Conservation (phyloP, 1,140 invertebrate species). For the Drosophila serrata region DNA sequence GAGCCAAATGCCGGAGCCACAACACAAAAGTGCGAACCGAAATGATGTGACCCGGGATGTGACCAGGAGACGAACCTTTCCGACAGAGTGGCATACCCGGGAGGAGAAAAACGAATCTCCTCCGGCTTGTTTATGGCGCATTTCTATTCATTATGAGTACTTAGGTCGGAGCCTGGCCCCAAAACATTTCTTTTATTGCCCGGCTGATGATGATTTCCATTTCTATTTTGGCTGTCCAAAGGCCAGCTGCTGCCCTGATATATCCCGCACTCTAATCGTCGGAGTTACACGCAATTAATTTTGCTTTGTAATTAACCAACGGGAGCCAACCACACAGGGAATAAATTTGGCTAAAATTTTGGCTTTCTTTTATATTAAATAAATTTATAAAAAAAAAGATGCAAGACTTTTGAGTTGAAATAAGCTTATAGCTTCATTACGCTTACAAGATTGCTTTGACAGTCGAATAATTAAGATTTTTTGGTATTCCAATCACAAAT, state of each 20-base stretch:
- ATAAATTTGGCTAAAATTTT: background rate
- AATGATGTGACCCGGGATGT: constrained; percentile 33
- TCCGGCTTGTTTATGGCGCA: constrained; percentile 70
- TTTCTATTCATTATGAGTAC: constrained; percentile 83
- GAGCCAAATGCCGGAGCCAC: constrained; percentile 59
- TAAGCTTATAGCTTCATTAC: background rate
- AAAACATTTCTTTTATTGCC: constrained; percentile 74
- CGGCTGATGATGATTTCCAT: constrained; percentile 56
- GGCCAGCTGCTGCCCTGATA: constrained; percentile 46
- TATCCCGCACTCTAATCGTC: constrained; percentile 69
- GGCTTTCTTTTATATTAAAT: background rate
- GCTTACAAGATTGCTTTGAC: background rate
- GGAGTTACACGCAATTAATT: constrained; percentile 82
- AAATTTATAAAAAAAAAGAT: background rate
- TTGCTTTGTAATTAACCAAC: constrained; percentile 80
- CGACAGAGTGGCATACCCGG: background rate
- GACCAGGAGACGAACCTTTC: constrained; percentile 9
- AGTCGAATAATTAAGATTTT: background rate
- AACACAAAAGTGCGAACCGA: constrained; percentile 59
- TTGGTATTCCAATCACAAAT: background rate
- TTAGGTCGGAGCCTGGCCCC: constrained; percentile 57
- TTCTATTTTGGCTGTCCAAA: constrained; percentile 33
- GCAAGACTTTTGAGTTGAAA: background rate
- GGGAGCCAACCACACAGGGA: constrained; percentile 15
- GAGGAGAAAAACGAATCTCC: constrained; percentile 19